Conservation (phyloP, 2,797 vertebrate genomes). For the Schizopygopsis pylzovi region DNA sequence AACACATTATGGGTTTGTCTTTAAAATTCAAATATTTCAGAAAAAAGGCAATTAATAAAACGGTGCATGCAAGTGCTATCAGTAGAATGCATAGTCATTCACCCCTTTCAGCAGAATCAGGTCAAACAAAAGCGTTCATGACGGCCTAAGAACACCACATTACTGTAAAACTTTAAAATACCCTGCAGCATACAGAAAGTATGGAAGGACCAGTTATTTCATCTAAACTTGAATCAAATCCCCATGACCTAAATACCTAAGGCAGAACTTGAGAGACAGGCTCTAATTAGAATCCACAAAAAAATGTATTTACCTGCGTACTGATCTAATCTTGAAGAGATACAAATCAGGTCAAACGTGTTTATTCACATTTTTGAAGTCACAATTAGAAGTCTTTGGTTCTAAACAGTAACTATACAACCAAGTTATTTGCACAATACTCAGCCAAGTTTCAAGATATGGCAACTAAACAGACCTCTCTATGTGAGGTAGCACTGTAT, state of each 20-base stretch:
- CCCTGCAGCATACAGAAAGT: slow-evolving; percentile 15
- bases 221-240: background rate
- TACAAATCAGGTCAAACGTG: background rate
- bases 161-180: background rate
- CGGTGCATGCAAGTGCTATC: background rate
- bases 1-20: background rate
- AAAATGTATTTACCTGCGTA: background rate
- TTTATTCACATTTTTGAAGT: background rate
- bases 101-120: background rate
- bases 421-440: background rate
- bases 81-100: background rate
- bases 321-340: background rate
- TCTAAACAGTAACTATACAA: background rate
- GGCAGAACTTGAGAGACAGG: background rate
- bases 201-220: slow-evolving; percentile 8
- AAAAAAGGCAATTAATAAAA: background rate
- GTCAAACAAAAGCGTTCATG: background rate
- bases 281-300: background rate
- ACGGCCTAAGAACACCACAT: background rate
- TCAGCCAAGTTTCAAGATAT: background rate
- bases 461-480: background rate
- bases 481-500: slow-evolving; percentile 42
- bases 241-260: background rate
- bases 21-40: background rate
- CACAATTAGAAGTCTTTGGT: background rate